Base-by-base conservation (phyloP, 2,888 invertebrate genomes). In the Sesamia inferens region DNA sequence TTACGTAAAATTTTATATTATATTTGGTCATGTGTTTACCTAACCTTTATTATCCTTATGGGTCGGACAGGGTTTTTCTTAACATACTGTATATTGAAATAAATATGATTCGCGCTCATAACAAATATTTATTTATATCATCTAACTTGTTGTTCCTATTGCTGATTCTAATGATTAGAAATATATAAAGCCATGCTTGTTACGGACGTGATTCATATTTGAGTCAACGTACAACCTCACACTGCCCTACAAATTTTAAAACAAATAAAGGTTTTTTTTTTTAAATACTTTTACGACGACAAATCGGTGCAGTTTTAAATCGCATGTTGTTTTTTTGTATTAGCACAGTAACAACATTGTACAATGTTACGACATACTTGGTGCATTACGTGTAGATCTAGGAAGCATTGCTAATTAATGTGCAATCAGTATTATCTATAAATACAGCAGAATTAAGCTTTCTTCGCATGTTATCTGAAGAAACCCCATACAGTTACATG, bases 401-500 rank as follows among this genome's bases (percentile, higher is more conserved):
- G 79, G 70, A 80, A 81, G 63, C 58, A 58, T 31, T 55, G 19
- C 11, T 80, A 75, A 80, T 80, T 75, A 69, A 66, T 75, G 55
- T 69, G 54, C 48, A 67, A 67, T 71, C 44, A 51, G 22, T 65
- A 55, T 68, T 77, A 75, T 48, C 64, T 75, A 48, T 68, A 19
- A 54, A 67, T 64, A 68, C 51, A 22, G 51, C 16, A 11, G 54
- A 19, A 31, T 11, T 59, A 47, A 79, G 67, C 39, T 74, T 61
- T 10, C 59, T 68, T 24, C 14, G 48, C 48, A 24, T 22, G 31
- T 48, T 58, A 63, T 67, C 63, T 68, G 24, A 68, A 64, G 24
- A 64, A 76, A 71, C n/a, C 19, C 39, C 39, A 6, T 59, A n/a
- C 16, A 14, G n/a, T 63, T 51, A 47, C 61, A 57, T 62, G 31